Percentiles rank a stretch among this genome's conserved stretches.
These are phyloP conservation scores for Pipistrellus pygmaeus DNA, from an alignment of 2,797 vertebrate genomes.

Conservation along the genomic window DNA sequence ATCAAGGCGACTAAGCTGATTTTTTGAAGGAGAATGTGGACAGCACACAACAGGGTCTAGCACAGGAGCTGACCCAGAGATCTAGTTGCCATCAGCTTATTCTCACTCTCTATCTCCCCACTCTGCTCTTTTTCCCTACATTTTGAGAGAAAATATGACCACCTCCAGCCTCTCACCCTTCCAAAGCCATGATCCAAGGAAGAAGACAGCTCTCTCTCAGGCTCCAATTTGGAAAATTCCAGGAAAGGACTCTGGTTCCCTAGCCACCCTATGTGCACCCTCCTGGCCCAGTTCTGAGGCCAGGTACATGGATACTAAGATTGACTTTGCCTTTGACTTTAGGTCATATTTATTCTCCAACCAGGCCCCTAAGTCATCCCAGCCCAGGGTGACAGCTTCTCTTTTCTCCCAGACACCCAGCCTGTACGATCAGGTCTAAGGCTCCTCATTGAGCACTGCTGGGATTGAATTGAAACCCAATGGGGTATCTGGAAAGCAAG, in stretches of 20 bases:
- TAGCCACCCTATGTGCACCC: background rate
- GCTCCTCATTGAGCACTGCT: background rate
- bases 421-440: background rate
- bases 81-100: background rate
- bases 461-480: constrained; percentile 53
- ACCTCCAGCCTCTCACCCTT: background rate
- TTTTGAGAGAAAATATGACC: background rate
- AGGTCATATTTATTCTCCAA: background rate
- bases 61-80: background rate
- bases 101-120: background rate
- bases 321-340: background rate
- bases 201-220: background rate
- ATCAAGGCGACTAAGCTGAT: background rate
- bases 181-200: background rate
- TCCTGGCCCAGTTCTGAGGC: background rate
- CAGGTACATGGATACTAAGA: background rate
- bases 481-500: constrained; percentile 65
- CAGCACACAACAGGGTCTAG: background rate
- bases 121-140: background rate
- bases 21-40: background rate
- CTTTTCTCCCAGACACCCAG: background rate
- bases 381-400: background rate
- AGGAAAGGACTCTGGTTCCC: background rate
- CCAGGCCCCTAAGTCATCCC: background rate
- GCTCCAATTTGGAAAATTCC: background rate